Percentiles rank a stretch among this genome's conserved stretches.
These are phyloP conservation scores for Molothrus aeneus DNA, from an alignment of 2,797 vertebrate genomes.

Conservation along the genomic window DNA sequence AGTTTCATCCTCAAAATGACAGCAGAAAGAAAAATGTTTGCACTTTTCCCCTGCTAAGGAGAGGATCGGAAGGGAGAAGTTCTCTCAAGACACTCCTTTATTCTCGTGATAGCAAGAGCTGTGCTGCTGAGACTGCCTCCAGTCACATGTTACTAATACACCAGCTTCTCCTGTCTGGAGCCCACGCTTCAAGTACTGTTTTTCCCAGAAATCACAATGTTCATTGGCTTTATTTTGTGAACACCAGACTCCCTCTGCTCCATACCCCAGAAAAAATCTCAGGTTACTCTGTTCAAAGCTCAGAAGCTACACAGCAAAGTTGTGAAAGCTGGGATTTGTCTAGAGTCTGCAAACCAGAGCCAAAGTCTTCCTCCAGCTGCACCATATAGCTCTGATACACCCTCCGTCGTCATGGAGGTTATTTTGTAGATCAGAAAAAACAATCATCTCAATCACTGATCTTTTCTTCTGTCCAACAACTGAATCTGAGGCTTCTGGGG, in stretches of 20 bases:
- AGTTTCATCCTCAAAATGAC: constrained; percentile 13
- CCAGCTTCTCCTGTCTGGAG: constrained; percentile 11
- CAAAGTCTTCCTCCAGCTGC: background rate
- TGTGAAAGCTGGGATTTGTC: background rate
- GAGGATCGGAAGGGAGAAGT: background rate
- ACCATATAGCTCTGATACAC: background rate
- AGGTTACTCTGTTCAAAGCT: background rate
- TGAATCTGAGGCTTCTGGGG: background rate
- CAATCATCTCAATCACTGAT: background rate
- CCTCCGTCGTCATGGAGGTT: background rate
- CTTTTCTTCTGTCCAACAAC: background rate
- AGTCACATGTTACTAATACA: constrained; percentile 12
- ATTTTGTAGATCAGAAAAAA: constrained; percentile 20
- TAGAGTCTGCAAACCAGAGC: background rate
- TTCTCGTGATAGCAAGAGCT: background rate
- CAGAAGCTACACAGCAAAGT: background rate
- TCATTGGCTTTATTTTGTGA: background rate
- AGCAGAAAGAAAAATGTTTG: constrained; percentile 54
- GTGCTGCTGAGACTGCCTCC: background rate
- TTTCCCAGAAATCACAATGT: background rate
- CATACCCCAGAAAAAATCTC: background rate
- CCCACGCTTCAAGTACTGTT: background rate
- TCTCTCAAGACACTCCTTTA: constrained; percentile 18
- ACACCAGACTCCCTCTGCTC: background rate
- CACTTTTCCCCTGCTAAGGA: constrained; percentile 1